A percentile compares a stretch with the other conserved stretches of the same genome.
phyloP scores from a whole-genome alignment of 2,797 vertebrate genomes.

The Manis pentadactyla region DNA sequence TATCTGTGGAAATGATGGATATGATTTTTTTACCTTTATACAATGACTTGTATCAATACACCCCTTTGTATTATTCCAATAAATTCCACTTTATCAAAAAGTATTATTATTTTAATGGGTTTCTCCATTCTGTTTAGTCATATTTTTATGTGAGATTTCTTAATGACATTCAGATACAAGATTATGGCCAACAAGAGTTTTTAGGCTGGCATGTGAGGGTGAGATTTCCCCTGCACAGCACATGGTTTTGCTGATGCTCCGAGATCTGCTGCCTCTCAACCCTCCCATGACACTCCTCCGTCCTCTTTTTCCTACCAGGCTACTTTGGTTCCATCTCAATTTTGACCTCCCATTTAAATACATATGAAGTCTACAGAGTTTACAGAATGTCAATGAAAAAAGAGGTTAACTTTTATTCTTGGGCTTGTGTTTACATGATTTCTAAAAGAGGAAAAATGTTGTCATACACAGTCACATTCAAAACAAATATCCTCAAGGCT shows the following conservation, averaged over 20 bases:
- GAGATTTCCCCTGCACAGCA: neutral
- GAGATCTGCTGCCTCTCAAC: neutral
- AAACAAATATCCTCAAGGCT: neutral
- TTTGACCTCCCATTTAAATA: neutral
- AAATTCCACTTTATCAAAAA: neutral
- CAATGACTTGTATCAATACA: constrained; percentile 1
- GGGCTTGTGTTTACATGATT: neutral
- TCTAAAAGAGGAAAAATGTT: constrained; percentile 13
- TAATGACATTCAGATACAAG: neutral
- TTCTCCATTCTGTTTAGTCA: neutral
- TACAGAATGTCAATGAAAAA: neutral
- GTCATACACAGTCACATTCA: neutral
- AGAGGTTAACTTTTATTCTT: neutral
- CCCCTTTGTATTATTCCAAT: neutral
- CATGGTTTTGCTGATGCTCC: neutral
- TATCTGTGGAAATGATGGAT: neutral
- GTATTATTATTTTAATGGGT: neutral
- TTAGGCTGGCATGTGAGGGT: neutral
- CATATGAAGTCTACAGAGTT: neutral
- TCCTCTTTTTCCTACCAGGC: neutral
- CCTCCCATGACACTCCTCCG: neutral
- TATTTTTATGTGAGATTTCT: neutral
- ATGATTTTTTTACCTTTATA: neutral
- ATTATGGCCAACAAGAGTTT: too few relatives aligned
- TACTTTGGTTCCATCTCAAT: neutral